phyloP scores from a whole-genome alignment of 2,797 vertebrate species.

The Crypturellus tataupa region DNA sequence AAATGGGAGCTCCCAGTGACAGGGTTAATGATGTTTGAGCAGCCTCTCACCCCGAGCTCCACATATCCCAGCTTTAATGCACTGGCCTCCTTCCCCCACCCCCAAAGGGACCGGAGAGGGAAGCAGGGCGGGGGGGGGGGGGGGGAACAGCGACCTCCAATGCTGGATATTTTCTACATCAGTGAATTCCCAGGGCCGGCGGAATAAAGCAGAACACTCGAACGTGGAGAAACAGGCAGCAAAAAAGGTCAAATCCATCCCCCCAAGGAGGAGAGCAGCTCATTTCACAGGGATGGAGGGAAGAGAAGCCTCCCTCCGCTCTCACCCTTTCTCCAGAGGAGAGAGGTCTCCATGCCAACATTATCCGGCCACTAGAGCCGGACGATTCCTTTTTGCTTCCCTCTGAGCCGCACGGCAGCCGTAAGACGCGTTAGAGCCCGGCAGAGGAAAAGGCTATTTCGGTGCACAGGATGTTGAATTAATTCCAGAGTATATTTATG shows the following conservation, averaged over 20 bases:
- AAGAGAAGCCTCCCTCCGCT: neutral
- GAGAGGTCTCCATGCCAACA: neutral
- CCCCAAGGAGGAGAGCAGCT: neutral
- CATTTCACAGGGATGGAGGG: neutral
- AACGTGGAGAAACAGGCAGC: neutral
- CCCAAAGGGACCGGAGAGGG: neutral
- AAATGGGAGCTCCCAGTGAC: conserved; percentile 29
- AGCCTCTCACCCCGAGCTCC: conserved; percentile 51
- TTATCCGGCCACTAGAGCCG: neutral
- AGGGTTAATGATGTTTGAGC: conserved; percentile 60
- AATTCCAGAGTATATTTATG: too few species aligned
- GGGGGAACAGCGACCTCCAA: conserved; percentile 38
- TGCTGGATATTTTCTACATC: conserved; percentile 39
- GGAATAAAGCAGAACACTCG: neutral
- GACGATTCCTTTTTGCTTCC: neutral
- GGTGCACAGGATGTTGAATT: neutral
- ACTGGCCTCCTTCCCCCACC: conserved; percentile 34
- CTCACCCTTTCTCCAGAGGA: neutral
- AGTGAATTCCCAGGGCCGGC: neutral
- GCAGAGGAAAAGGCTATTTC: neutral
- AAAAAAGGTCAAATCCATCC: neutral
- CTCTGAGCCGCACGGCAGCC: neutral
- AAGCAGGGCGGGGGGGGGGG: neutral
- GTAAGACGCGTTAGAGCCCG: accelerated
- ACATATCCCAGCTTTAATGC: conserved; percentile 29